Evolutionary conservation across 2,113 vertebrate genomes (phyloP).

Genomic region (Neogobius melanostomus): DNA sequence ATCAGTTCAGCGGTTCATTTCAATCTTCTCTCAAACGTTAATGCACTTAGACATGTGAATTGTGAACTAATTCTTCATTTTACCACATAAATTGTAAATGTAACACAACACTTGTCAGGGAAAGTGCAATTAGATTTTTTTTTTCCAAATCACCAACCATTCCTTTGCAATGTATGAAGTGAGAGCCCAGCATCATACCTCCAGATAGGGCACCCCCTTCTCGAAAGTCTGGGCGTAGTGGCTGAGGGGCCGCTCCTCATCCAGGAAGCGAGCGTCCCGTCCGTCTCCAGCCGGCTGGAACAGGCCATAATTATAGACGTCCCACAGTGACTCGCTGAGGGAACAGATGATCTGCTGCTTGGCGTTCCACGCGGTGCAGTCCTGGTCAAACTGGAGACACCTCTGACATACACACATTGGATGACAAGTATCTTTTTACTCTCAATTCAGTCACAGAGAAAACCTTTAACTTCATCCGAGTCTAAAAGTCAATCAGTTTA

Average conservation of each 20-base stretch:
- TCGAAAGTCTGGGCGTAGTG: slow-evolving; percentile 89
- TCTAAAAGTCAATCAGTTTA: too few species aligned
- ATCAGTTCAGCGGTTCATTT: too few species aligned
- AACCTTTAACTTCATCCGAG: too few species aligned
- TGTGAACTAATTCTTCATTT: too few species aligned
- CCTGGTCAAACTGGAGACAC: slow-evolving; percentile 89
- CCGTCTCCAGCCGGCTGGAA: slow-evolving; percentile 91
- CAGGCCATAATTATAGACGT: slow-evolving; percentile 89
- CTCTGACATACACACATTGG: slow-evolving; percentile 71
- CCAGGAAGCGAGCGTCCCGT: slow-evolving; percentile 88
- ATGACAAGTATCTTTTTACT: not conserved
- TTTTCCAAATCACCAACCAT: too few species aligned
- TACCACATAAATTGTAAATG: too few species aligned
- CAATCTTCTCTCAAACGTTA: too few species aligned
- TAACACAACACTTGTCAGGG: too few species aligned
- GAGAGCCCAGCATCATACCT: slow-evolving; percentile 70
- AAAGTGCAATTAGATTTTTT: too few species aligned
- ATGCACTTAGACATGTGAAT: too few species aligned
- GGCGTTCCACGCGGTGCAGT: slow-evolving; percentile 87
- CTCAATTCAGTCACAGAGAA: not conserved
- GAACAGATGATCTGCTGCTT: slow-evolving; percentile 92
- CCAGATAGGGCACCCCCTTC: slow-evolving; percentile 91
- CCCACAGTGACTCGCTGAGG: slow-evolving; percentile 86
- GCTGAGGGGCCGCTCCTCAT: slow-evolving; percentile 83
- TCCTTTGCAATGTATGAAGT: too few species aligned